A percentile compares a stretch with the other conserved stretches of the same genome.
Evolutionary conservation across 1,140 invertebrate species (phyloP).

Genomic region (Diabrotica virgifera): DNA sequence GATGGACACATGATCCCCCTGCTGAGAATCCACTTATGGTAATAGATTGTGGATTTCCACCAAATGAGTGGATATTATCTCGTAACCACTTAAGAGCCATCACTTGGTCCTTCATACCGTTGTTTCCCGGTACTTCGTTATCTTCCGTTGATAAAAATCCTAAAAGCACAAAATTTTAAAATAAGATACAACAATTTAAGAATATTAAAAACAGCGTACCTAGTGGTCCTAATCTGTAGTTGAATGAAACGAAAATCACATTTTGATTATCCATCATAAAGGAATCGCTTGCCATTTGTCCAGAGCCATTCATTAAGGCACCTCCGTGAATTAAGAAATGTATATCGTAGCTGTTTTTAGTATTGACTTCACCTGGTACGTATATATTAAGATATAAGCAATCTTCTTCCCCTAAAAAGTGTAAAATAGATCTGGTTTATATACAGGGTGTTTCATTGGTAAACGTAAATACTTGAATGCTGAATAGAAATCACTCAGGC

Average conservation of each 20-base stretch:
- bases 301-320: background rate
- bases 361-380: background rate
- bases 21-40: slow-evolving; percentile 92
- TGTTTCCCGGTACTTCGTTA: slow-evolving; percentile 55
- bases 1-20: slow-evolving; percentile 60
- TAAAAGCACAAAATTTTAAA: background rate
- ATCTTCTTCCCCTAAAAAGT: background rate
- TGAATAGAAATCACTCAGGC: too few species aligned
- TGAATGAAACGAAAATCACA: background rate
- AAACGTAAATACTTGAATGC: too few species aligned
- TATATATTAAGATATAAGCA: background rate
- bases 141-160: slow-evolving; percentile 1
- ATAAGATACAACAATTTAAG: background rate
- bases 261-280: background rate
- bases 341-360: background rate
- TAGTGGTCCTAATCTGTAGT: background rate
- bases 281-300: background rate
- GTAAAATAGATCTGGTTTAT: too few species aligned
- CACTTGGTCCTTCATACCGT: slow-evolving; percentile 85
- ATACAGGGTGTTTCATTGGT: too few species aligned
- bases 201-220: background rate
- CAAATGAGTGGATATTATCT: slow-evolving; percentile 78
- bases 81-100: slow-evolving; percentile 84
- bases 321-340: background rate
- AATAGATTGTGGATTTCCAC: slow-evolving; percentile 80